Evolutionary conservation across 2,888 invertebrate genomes (phyloP), one percentile per base, ranked within the genome.

Genomic region (Disparrhopalites patrizii): DNA sequence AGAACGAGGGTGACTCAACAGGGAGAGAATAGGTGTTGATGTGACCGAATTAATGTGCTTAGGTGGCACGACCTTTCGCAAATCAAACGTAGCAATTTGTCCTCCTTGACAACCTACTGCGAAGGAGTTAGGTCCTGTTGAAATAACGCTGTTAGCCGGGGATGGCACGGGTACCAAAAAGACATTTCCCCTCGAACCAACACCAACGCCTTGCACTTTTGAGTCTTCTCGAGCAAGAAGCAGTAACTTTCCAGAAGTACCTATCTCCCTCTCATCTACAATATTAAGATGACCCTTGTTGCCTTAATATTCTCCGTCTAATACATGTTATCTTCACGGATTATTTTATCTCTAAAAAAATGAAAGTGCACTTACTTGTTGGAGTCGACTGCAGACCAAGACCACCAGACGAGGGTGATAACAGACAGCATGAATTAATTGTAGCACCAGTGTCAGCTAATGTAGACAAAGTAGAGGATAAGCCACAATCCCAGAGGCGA

Each of bases 401-500:
- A 7, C 36, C 33, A 23, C 31, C 30, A 2, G 70, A 20, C 0
- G 71, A 68, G 10, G 72, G 71, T 13, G 69, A 56, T n/a, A 52
- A 64, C 4, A 74, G 52, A 33, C 67, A 68, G 78, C 86, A 87
- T 70, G 84, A 83, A 76, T 86, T 87, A 18, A 87, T 83, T 64
- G 80, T 79, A 4, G 84, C 83, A 69, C 81, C 80, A 7, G 81
- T 82, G 73, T 82, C 80, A 38, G 81, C 67, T 20, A 86, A 77
- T 67, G 84, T 82, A 54, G 77, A 82, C 13, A 88, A 76, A 73
- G 85, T 85, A 8, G 78, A 79, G 60, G 85, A 81, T 77, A 85
- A 80, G 36, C 87, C 86, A 74, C 86, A 85, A 80, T 87, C 86
- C 88, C 88, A 88, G 33, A 88, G 78, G 73, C 84, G 84, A 2